These are phyloP conservation scores for Drosophila yakuba DNA, from an alignment of 1,140 invertebrate species.

Conservation along the genomic window DNA sequence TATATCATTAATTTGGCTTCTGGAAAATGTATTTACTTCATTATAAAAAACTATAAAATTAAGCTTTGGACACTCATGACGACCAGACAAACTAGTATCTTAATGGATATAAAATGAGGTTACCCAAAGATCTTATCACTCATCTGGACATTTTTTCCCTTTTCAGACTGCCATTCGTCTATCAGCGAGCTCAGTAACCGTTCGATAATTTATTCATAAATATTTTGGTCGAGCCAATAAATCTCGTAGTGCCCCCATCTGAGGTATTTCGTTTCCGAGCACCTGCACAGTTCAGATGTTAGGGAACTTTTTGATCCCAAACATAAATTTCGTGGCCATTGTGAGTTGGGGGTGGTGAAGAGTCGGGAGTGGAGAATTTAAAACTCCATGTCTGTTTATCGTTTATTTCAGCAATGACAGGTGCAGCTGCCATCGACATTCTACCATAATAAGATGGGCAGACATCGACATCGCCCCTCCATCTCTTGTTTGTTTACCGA, in stretches of 20 bases:
- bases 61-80: too few species aligned
- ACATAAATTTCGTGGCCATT: slow-evolving; percentile 64
- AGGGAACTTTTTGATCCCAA: slow-evolving; percentile 61
- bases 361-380: background rate
- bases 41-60: too few species aligned
- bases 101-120: slow-evolving; percentile 11
- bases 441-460: slow-evolving; percentile 42
- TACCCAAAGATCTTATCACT: slow-evolving; percentile 18
- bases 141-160: slow-evolving; percentile 19
- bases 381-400: slow-evolving; percentile 62
- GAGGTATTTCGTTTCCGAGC: slow-evolving; percentile 53
- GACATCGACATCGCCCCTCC: background rate
- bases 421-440: slow-evolving; percentile 73
- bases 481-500: slow-evolving; percentile 70
- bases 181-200: slow-evolving; percentile 9
- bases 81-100: too few species aligned
- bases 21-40: too few species aligned
- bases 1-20: too few species aligned
- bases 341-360: slow-evolving; percentile 22
- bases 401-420: slow-evolving; percentile 76
- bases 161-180: slow-evolving; percentile 19
- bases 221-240: slow-evolving; percentile 54
- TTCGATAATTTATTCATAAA: slow-evolving; percentile 56
- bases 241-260: slow-evolving; percentile 42
- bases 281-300: slow-evolving; percentile 64